Evolutionary conservation across 2,888 invertebrate species (phyloP).

Genomic region (Drosophila nigritarsus): DNA sequence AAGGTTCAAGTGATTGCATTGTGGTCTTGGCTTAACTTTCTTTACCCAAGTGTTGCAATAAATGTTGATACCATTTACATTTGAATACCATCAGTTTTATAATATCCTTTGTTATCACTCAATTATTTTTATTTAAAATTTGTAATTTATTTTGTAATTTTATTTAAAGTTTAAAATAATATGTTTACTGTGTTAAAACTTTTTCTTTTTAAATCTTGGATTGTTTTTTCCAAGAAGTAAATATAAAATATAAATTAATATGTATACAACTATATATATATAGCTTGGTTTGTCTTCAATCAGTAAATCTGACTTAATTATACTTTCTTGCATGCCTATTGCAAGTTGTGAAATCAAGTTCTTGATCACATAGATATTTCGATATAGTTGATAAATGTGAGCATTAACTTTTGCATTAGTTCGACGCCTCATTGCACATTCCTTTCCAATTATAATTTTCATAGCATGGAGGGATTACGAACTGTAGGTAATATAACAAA

Average conservation of each 20-base stretch:
- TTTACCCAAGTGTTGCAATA: neutral
- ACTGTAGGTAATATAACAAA: slow-evolving; percentile 22
- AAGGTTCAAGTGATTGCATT: neutral
- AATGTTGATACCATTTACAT: neutral
- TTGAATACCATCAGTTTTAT: neutral
- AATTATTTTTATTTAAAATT: neutral
- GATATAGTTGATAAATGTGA: slow-evolving; percentile 21
- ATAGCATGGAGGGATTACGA: slow-evolving; percentile 33
- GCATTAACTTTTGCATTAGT: slow-evolving; percentile 59
- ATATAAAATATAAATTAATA: neutral
- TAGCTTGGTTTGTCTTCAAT: neutral
- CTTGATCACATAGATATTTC: neutral
- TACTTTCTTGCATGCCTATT: neutral
- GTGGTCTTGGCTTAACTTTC: neutral
- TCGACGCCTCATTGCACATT: slow-evolving; percentile 69
- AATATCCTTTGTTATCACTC: neutral
- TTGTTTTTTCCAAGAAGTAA: no score
- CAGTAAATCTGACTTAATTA: neutral
- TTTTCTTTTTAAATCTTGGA: no score
- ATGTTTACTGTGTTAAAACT: no score
- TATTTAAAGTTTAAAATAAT: no score
- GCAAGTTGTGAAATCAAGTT: slow-evolving; percentile 4
- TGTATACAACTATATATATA: neutral
- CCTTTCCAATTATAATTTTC: slow-evolving; percentile 74
- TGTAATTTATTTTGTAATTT: no score